These are phyloP conservation scores for Choristoneura rosaceana DNA, from an alignment of 2,888 invertebrate genomes.

Conservation along the genomic window DNA sequence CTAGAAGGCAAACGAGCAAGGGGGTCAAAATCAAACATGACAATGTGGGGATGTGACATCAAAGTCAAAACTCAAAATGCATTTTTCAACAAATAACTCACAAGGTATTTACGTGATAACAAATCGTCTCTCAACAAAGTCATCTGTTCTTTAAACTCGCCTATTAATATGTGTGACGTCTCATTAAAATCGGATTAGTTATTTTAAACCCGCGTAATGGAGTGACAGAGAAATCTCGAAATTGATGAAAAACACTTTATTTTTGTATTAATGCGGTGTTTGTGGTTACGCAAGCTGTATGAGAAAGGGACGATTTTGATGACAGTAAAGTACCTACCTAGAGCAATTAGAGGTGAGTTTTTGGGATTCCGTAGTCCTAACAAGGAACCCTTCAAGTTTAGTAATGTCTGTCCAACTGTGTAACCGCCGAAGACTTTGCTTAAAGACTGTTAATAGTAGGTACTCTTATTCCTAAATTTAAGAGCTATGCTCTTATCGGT, in stretches of 20 bases:
- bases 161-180: slow-evolving; percentile 39
- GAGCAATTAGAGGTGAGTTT: neutral
- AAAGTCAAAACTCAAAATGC: neutral
- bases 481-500: no score
- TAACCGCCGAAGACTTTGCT: no score
- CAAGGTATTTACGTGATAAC: slow-evolving; percentile 30
- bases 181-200: slow-evolving; percentile 43
- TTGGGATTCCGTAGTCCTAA: no score
- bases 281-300: slow-evolving; percentile 22
- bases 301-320: slow-evolving; percentile 8
- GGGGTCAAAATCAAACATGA: no score
- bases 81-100: slow-evolving; percentile 8
- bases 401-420: no score
- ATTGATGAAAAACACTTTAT: slow-evolving; percentile 36
- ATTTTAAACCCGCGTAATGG: slow-evolving; percentile 28
- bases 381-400: no score
- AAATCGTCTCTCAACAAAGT: slow-evolving; percentile 30
- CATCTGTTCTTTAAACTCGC: slow-evolving; percentile 31
- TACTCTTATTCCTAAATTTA: no score
- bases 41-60: no score
- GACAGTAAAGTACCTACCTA: neutral
- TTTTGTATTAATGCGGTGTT: slow-evolving; percentile 25
- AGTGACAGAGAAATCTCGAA: slow-evolving; percentile 35
- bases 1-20: no score
- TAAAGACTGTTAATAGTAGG: no score